A percentile compares a stretch with the other conserved stretches of the same genome.
These are phyloP conservation scores for Caenorhabditis sp. DNA, from an alignment of 2,888 invertebrate genomes.

Conservation along the genomic window DNA sequence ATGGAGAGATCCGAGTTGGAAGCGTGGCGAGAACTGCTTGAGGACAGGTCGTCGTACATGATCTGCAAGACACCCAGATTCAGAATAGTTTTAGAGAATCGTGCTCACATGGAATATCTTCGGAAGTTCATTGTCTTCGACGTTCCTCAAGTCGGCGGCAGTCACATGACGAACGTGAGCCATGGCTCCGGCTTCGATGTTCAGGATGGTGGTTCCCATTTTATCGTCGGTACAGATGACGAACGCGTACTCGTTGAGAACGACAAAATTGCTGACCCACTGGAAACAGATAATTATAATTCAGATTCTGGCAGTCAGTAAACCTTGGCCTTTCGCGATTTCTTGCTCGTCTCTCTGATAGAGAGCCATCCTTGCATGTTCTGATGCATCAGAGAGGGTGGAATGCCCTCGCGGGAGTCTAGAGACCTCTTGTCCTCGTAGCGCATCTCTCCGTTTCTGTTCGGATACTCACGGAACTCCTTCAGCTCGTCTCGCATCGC, in stretches of 20 bases:
- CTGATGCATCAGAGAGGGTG: slow-evolving; percentile 27
- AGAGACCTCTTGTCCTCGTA: slow-evolving; percentile 53
- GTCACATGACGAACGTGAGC: slow-evolving; percentile 98
- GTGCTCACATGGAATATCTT: slow-evolving; percentile 93
- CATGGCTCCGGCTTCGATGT: slow-evolving; percentile 85
- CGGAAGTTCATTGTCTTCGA: slow-evolving; percentile 98
- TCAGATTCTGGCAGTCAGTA: neutral
- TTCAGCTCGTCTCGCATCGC: slow-evolving; percentile 83
- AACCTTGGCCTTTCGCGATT: slow-evolving; percentile 48
- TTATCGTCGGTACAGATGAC: slow-evolving; percentile 52
- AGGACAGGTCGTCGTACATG: slow-evolving; percentile 88
- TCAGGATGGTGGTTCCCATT: neutral
- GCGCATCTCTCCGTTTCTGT: slow-evolving; percentile 3
- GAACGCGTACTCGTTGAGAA: slow-evolving; percentile 50
- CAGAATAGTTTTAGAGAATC: neutral
- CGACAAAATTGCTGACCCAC: slow-evolving; percentile 46
- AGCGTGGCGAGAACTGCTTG: slow-evolving; percentile 58
- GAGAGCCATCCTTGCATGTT: slow-evolving; percentile 42
- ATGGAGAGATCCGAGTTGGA: slow-evolving; percentile 65
- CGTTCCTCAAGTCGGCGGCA: slow-evolving; percentile 98
- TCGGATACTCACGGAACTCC: slow-evolving; percentile 83
- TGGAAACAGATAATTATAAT: neutral
- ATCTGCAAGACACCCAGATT: slow-evolving; percentile 83
- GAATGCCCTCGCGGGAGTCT: slow-evolving; percentile 61
- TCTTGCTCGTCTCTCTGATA: slow-evolving; percentile 43